Conservation (phyloP, 2,797 vertebrate species). For the Poecilia picta region DNA sequence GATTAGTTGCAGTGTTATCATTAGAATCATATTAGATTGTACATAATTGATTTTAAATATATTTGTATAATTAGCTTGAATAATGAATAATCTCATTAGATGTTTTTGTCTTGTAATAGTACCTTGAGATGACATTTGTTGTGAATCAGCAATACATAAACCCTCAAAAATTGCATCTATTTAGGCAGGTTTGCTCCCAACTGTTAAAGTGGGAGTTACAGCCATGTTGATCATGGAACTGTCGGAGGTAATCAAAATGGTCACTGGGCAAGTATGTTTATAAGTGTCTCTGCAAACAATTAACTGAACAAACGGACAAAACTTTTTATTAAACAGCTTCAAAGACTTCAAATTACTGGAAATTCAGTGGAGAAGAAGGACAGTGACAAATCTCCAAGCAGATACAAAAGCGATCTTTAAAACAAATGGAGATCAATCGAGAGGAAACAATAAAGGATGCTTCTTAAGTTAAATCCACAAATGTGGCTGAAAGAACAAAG, state of each 20-base stretch:
- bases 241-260: background rate
- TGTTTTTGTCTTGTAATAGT: background rate
- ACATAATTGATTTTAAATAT: background rate
- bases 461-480: background rate
- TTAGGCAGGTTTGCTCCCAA: background rate
- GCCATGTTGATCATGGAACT: background rate
- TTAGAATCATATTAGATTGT: background rate
- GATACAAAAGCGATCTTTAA: background rate
- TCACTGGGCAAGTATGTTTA: background rate
- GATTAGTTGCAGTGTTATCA: too few relatives aligned
- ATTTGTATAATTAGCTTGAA: background rate
- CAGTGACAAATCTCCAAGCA: background rate
- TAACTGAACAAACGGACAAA: background rate
- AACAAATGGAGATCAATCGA: background rate
- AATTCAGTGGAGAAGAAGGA: background rate
- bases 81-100: background rate
- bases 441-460: background rate
- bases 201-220: background rate
- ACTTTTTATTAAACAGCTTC: background rate
- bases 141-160: background rate
- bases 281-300: background rate
- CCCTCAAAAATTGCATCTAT: background rate
- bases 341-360: background rate
- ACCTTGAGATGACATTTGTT: background rate
- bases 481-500: background rate